Conservation (phyloP, 1,140 invertebrate genomes). For the Lordiphosa stackelbergi region DNA sequence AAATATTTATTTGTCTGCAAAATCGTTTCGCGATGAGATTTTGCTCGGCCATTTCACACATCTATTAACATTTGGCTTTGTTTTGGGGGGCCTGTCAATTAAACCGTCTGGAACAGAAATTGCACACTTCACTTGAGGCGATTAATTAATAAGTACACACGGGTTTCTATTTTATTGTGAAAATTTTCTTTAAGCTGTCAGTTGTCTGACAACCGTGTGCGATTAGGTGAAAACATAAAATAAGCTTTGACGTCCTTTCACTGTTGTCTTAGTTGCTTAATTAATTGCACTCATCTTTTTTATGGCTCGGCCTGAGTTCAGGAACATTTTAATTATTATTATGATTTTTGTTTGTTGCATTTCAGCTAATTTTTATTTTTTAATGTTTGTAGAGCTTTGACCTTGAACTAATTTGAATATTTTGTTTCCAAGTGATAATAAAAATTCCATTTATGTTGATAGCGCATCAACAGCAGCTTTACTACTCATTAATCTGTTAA, state of each 20-base stretch:
- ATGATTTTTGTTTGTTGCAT: constrained; percentile 29
- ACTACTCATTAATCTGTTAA: constrained; percentile 60
- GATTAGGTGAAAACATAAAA: constrained; percentile 31
- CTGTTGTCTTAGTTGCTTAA: constrained; percentile 31
- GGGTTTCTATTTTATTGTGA: no score
- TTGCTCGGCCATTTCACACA: constrained; percentile 6
- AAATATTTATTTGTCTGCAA: constrained; percentile 4
- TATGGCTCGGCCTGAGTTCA: constrained; percentile 23
- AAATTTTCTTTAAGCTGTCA: not conserved
- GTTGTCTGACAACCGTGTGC: constrained; percentile 10
- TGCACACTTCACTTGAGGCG: constrained; percentile 8
- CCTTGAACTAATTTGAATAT: constrained; percentile 61
- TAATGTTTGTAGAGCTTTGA: constrained; percentile 26
- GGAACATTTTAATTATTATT: constrained; percentile 36
- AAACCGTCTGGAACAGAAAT: constrained; percentile 1
- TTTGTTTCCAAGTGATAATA: constrained; percentile 44
- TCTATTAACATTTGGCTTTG: not conserved
- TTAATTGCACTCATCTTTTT: constrained; percentile 33
- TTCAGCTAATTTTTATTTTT: constrained; percentile 3
- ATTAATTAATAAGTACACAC: constrained; percentile 15
- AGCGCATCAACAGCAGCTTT: not conserved
- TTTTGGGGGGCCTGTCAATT: constrained; percentile 25
- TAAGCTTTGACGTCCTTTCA: not conserved
- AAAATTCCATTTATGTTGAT: constrained; percentile 55
- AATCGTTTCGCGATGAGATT: not conserved